Evolutionary conservation across 2,113 vertebrate genomes (phyloP).

Genomic region (Xenopus tropicalis): UCB_Xtro_10.0 CM004449.2:118442501-118443000

Average conservation of each 20-base stretch:
- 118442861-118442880: neutral
- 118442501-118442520: constrained; percentile 11
- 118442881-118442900: neutral
- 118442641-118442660: neutral
- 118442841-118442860: neutral
- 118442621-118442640: neutral
- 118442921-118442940: neutral
- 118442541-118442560: neutral
- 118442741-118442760: neutral
- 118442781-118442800: constrained; percentile 1
- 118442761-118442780: neutral
- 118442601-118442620: constrained; percentile 21
- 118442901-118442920: neutral
- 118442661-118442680: constrained; percentile 9
- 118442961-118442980: too few relatives aligned
- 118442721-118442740: neutral
- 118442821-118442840: neutral
- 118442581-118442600: neutral
- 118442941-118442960: too few relatives aligned
- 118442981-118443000: too few relatives aligned
- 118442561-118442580: constrained; percentile 20
- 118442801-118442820: constrained; percentile 5
- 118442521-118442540: neutral
- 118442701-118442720: constrained; percentile 3
- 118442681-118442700: neutral